Evolutionary conservation across 2,113 vertebrate genomes (phyloP).

Genomic region (Varanus komodoensis): DNA sequence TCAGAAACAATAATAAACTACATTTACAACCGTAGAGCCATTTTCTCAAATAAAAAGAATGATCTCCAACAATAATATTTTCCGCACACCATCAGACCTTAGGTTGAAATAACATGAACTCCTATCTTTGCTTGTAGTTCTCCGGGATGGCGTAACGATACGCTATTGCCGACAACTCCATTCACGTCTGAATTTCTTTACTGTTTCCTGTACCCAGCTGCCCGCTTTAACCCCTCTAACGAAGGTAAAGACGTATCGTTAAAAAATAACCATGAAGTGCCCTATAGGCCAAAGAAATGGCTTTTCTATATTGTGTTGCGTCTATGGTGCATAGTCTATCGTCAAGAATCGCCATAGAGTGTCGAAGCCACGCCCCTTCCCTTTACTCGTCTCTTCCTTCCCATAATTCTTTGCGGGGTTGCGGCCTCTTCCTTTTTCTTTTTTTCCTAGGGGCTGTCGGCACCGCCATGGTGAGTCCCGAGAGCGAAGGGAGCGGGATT

Average conservation of each 20-base stretch:
- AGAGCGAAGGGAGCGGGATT: rapidly evolving
- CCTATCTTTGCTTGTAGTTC: background rate
- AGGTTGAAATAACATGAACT: background rate
- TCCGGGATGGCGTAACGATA: background rate
- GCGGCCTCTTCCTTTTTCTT: slow-evolving; percentile 30
- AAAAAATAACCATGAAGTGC: background rate
- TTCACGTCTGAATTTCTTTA: background rate
- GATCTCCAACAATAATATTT: background rate
- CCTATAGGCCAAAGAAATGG: background rate
- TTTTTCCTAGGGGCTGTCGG: background rate
- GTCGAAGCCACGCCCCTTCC: background rate
- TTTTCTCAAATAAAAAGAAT: background rate
- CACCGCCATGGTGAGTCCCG: slow-evolving; percentile 46
- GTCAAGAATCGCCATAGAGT: background rate
- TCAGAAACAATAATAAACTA: background rate
- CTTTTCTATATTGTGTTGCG: rapidly evolving
- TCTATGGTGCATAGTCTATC: background rate
- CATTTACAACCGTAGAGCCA: background rate
- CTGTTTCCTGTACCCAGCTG: too few relatives aligned
- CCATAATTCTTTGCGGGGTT: slow-evolving; percentile 35
- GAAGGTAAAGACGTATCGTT: background rate
- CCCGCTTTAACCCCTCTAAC: background rate
- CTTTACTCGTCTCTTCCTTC: background rate
- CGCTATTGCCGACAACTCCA: background rate
- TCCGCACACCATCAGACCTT: background rate